Conservation (phyloP, 2,113 vertebrate genomes). For the Zosterops hypoxanthus region DNA sequence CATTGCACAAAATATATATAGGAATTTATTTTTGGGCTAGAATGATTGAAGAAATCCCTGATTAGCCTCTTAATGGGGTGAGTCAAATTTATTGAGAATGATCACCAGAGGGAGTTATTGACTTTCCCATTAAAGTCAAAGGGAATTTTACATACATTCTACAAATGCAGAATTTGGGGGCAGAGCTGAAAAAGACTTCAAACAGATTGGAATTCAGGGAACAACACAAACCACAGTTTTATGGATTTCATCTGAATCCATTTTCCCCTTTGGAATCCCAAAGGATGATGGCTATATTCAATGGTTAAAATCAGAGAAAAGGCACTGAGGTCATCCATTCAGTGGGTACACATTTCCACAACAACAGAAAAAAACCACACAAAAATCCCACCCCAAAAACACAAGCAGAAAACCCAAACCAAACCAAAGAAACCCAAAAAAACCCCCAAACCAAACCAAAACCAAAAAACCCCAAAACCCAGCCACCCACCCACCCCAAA, state of each 20-base stretch:
- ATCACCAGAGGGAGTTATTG: conserved; percentile 65
- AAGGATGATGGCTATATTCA: neutral
- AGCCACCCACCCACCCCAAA: neutral
- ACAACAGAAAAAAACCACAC: neutral
- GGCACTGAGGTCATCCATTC: neutral
- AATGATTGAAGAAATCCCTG: conserved; percentile 32
- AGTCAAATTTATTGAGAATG: conserved; percentile 48
- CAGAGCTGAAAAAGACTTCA: conserved; percentile 15
- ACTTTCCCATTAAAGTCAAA: conserved; percentile 56
- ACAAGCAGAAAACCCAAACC: neutral
- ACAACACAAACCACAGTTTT: neutral
- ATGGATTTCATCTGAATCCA: conserved; percentile 6
- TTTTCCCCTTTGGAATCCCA: conserved; percentile 2
- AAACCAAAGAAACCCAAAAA: neutral
- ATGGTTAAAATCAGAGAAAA: neutral
- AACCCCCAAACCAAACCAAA: too few relatives aligned
- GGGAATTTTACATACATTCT: conserved; percentile 6
- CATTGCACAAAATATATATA: conserved; percentile 6
- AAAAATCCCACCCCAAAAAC: neutral
- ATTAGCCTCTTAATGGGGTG: conserved; percentile 48
- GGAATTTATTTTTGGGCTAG: conserved; percentile 25
- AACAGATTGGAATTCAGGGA: neutral
- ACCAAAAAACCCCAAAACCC: neutral
- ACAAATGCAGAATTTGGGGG: neutral
- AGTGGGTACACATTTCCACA: neutral